Conservation (phyloP, 2,113 vertebrate genomes). For the Paracanthobrama guichenoti region DNA sequence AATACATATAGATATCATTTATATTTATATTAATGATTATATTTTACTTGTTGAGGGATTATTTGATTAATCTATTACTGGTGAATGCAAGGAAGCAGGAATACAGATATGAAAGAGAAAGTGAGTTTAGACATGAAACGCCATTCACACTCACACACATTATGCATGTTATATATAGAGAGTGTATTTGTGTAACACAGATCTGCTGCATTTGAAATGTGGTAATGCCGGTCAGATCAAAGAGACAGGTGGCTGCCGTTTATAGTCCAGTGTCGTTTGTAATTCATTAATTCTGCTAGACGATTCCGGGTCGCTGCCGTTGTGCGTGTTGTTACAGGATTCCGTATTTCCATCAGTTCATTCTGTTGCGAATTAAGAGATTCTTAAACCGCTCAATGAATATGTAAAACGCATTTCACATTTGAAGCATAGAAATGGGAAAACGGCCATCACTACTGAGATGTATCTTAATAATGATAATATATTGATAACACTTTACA, state of each 20-base stretch:
- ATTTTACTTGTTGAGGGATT: too few relatives aligned
- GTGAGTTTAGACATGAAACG: background rate
- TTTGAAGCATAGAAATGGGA: background rate
- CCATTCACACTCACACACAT: background rate
- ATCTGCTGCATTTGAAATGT: background rate
- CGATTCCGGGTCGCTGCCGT: background rate
- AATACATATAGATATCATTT: too few relatives aligned
- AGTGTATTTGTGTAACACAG: background rate
- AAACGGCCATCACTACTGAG: background rate
- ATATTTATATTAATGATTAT: too few relatives aligned
- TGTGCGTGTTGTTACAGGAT: background rate
- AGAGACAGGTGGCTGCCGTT: slow-evolving; percentile 24
- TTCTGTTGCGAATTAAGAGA: background rate
- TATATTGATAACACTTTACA: background rate
- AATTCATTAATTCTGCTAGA: slow-evolving; percentile 11
- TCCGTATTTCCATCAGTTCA: background rate
- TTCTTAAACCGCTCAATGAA: background rate
- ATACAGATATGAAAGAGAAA: background rate
- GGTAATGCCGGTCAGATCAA: background rate
- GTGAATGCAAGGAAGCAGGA: background rate
- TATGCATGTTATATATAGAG: background rate
- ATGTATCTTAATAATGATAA: background rate
- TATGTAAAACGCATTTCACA: background rate
- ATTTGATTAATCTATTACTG: background rate
- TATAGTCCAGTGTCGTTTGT: background rate